Evolutionary conservation across 2,113 vertebrate genomes (phyloP), one percentile per base, ranked within the genome.

Genomic region (Leiothrix lutea): DNA sequence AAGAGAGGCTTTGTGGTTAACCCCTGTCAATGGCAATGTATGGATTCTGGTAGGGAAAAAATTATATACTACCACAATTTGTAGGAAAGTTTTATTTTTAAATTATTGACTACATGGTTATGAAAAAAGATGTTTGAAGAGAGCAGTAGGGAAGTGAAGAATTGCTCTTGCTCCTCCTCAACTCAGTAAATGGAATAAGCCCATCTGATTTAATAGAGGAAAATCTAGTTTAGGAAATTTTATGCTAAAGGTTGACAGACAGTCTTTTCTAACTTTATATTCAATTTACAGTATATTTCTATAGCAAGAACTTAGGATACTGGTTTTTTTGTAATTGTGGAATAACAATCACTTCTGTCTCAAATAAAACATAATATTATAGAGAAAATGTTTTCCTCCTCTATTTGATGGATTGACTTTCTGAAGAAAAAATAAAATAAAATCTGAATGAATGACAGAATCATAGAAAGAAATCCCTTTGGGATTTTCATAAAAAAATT

Each of bases 41-140:
- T 93, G 69, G 82, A 86, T 92, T 88, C 67, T 91, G 57, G 66
- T 81, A 95, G 60, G 29, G 92, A 80, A 78, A 51, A 85, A 93
- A 95, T 70, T 87, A 77, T 69, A 71, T 79, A 40, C 78, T 87
- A 72, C 86, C 56, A 57, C 60, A 92, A 4, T 82, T 87, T 86
- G 33, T 56, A 93, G 67, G 62, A 92, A 96, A 96, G 66, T 67
- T 95, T 95, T 95, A 71, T 96, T 97, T 97, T 96, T 89, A 89
- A 94, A 75, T 11, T 60, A 90, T 64, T 83, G 60, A 64, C 64
- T 92, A 69, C 33, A 69, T 16, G 8, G 11, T 82, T 80, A 50
- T 83, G 70, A 85, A 94, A 88, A 73, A 88, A 87, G 2, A 50
- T 33, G 14, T 53, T 47, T 79, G 38, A 84, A 19, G 22, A 84